These are phyloP conservation scores for Holotrichia oblita DNA, from an alignment of 1,140 invertebrate species.

Conservation along the genomic window DNA sequence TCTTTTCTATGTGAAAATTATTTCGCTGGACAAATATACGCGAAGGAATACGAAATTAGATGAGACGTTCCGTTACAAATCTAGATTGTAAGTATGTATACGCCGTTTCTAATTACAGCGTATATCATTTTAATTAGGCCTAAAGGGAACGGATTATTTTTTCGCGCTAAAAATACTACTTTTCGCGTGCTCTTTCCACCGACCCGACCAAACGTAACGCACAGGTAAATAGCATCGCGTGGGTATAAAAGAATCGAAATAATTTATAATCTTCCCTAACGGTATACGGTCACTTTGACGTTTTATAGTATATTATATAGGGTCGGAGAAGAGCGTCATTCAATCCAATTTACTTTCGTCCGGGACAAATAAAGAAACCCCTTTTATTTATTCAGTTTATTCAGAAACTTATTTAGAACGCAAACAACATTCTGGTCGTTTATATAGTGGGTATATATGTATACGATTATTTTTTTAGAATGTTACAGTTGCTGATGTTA, in stretches of 20 bases:
- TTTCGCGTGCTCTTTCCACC: neutral
- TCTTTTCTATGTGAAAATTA: constrained; percentile 18
- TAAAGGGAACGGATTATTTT: neutral
- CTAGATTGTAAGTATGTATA: neutral
- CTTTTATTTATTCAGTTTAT: neutral
- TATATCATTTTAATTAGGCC: constrained; percentile 11
- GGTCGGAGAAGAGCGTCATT: neutral
- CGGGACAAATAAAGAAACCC: constrained; percentile 30
- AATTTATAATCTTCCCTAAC: constrained; percentile 23
- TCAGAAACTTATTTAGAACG: neutral
- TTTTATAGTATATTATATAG: constrained; percentile 28
- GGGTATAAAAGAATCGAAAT: constrained; percentile 19
- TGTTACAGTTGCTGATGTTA: no score
- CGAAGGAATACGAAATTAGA: constrained; percentile 20
- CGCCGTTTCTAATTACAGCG: constrained; percentile 7
- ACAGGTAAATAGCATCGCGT: neutral
- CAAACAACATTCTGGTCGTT: neutral
- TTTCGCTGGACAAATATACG: neutral
- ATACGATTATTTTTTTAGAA: no score
- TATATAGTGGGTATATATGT: no score
- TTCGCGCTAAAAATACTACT: neutral
- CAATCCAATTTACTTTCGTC: neutral
- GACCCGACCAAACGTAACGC: neutral
- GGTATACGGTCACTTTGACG: constrained; percentile 23
- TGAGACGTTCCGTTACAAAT: neutral